Evolutionary conservation across 2,797 vertebrate genomes (phyloP), one percentile per base, ranked within the genome.

Genomic region (Spinus olivaceus): DNA sequence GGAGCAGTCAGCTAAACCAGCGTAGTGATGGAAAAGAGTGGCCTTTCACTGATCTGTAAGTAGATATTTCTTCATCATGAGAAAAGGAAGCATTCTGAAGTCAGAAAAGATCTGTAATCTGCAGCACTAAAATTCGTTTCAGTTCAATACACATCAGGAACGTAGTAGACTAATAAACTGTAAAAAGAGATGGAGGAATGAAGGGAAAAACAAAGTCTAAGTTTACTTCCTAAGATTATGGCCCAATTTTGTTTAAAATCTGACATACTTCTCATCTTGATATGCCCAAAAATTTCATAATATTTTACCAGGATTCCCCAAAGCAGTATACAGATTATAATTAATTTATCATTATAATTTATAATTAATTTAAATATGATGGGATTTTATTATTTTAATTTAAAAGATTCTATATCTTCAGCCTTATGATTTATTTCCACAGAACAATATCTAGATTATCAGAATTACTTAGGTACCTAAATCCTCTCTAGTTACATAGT

Each of bases 121-220:
- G 67, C 56, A 94, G 53, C 22, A 74, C 28, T 74, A 77, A 82
- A 93, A 93, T 81, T 86, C 0, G 2, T 59, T 92, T 91, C 54
- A 91, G 56, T 61, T 90, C 78, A 95, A 73, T 74, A 77, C 72
- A 67, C 37, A 87, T 57, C 78, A 87, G 78, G 88, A 95, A 91
- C 67, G 25, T 41, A 86, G 56, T 72, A 42, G 89, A 80, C 33
- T 74, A 92, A 87, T 77, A 88, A 91, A 93, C 64, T 74, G 41
- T 67, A 77, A 94, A 95, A 92, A 78, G 60, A 77, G 57, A 94
- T 44, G 28, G 33, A 77, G 28, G 33, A 87, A 85, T 67, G 35
- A 92, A 66, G 57, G 47, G 42, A 30, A 57, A 88, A 95, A 67
- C 44, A 80, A 79, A 44, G 16, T 67, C 56, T 80, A 88, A 86